Evolutionary conservation across 2,888 invertebrate genomes (phyloP), one percentile per base, ranked within the genome.

Genomic region (Laothoe populi): DNA sequence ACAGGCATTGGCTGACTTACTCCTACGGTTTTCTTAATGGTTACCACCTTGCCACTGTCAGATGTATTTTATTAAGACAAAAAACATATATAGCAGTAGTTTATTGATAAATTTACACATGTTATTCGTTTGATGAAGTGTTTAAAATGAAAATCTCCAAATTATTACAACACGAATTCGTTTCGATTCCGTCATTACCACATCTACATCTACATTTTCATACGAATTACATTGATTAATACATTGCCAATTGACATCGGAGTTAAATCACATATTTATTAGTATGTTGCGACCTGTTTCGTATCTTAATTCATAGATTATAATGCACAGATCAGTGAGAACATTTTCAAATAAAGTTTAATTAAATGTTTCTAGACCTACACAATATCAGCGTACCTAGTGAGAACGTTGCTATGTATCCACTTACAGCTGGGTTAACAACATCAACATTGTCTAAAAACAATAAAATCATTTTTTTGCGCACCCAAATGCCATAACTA

Each of bases 211-310:
- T 40, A 46, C 35, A 59, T 46, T 81, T 70, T 63, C 78, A 80
- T 79, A 77, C 65, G 64, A 77, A 80, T 79, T 65, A 68, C 71
- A 69, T 70, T 72, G 77, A 74, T 80, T 77, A 78, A 73, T 73
- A 73, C 66, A 64, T 69, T 70, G 69, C 61, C 74, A 72, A 76
- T 77, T 73, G 74, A 80, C 79, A 79, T 73, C 62, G 63, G 66
- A 64, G 64, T 66, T 76, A 76, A 77, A 78, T 78, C 70, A 73
- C 66, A 63, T 63, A 66, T 65, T 67, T 69, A 71, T 53, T 59
- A 53, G 49, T 42, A 31, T 35, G 42, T 26, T 42, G 44, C 24
- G 46, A 53, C 53, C 53, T 31, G 49, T 61, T 53, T 61, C 42
- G 16, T 40, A 16, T 46, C 21, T 21, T 11, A 11, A 23, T 40